Evolutionary conservation across 1,140 invertebrate genomes (phyloP).

Genomic region (Sipha flava): DNA sequence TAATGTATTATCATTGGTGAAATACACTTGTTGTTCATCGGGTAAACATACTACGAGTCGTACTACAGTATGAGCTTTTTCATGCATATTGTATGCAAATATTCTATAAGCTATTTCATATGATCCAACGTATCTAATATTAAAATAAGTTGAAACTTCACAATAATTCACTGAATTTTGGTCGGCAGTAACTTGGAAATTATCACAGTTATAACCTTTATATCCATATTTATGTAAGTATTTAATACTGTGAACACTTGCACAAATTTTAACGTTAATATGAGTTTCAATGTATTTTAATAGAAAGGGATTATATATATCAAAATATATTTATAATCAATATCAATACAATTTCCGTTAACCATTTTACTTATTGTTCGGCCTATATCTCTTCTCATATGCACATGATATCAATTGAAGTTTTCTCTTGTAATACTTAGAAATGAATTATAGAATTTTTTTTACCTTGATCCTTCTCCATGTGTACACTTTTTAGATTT

Average conservation of each 20-base stretch:
- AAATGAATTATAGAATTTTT: no score
- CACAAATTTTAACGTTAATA: conserved; percentile 42
- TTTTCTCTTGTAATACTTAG: no score
- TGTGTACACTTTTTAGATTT: no score
- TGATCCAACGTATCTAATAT: conserved; percentile 45
- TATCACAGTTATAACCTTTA: conserved; percentile 39
- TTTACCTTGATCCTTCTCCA: no score
- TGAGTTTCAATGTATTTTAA: conserved; percentile 40
- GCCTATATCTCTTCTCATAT: conserved; percentile 38
- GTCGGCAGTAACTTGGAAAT: neutral
- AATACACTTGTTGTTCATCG: neutral
- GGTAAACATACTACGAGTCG: conserved; percentile 41
- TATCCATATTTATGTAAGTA: conserved; percentile 45
- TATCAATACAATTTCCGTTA: conserved; percentile 39
- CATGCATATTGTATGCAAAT: no score
- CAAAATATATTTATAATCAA: conserved; percentile 43
- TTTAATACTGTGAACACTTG: conserved; percentile 43
- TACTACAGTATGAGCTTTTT: conserved; percentile 41
- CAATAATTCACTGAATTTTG: no score
- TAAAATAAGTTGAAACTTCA: conserved; percentile 34
- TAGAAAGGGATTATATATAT: conserved; percentile 42
- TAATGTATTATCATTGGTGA: neutral
- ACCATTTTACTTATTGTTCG: no score
- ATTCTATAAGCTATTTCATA: conserved; percentile 45
- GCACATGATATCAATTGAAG: conserved; percentile 44